Percentiles rank a stretch among this genome's conserved stretches.
Evolutionary conservation across 2,797 vertebrate genomes (phyloP).

Genomic region (Parotocinclus haroldoi): DNA sequence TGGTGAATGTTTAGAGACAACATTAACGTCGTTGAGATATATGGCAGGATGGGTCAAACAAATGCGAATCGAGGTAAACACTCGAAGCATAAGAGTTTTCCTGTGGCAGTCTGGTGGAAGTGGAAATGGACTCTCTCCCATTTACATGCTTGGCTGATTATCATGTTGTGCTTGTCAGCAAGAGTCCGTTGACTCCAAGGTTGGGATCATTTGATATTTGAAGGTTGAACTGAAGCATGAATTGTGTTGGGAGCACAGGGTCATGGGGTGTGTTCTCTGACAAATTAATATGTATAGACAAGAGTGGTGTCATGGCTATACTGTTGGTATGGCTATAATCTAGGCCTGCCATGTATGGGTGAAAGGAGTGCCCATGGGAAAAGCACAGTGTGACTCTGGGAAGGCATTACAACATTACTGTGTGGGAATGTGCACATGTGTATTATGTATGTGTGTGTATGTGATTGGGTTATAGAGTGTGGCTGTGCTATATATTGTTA

Average conservation of each 20-base stretch:
- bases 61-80: constrained; percentile 5
- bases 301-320: constrained; percentile 19
- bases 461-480: constrained; percentile 74
- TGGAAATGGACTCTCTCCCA: constrained; percentile 1
- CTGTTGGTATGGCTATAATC: not conserved
- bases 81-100: not conserved
- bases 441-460: constrained; percentile 36
- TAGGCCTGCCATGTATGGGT: not conserved
- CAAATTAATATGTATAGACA: not conserved
- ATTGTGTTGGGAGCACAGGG: constrained; percentile 10
- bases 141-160: constrained; percentile 57
- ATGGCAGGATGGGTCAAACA: constrained; percentile 10
- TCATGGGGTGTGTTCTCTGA: not conserved
- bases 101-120: not conserved
- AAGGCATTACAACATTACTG: constrained; percentile 13
- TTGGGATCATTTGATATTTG: constrained; percentile 71
- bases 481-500: constrained; percentile 78
- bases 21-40: constrained; percentile 21
- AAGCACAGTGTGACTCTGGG: constrained; percentile 2
- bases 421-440: constrained; percentile 26
- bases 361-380: constrained; percentile 10
- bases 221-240: constrained; percentile 60
- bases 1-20: constrained; percentile 60
- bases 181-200: constrained; percentile 64
- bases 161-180: constrained; percentile 67